A percentile compares a stretch with the other conserved stretches of the same genome.
phyloP scores from a whole-genome alignment of 1,140 invertebrate species.

The Harlomillsia oculata region DNA sequence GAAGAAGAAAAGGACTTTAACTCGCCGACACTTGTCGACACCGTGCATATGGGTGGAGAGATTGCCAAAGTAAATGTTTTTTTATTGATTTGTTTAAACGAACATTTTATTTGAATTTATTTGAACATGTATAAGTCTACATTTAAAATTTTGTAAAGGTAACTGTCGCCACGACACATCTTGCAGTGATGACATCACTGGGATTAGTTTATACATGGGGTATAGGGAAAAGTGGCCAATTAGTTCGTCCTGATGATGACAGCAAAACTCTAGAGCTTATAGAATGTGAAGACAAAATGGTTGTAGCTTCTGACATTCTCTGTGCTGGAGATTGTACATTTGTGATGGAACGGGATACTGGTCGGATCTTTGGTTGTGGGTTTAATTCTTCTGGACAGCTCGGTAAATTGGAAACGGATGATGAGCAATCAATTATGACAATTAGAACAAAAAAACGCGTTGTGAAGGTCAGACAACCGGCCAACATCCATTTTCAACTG shows the following conservation, averaged over 20 bases:
- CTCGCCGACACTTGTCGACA: slow-evolving; percentile 22
- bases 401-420: slow-evolving; percentile 30
- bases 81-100: too few relatives aligned
- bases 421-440: slow-evolving; percentile 31
- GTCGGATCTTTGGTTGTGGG: slow-evolving; percentile 29
- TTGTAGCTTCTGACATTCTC: slow-evolving; percentile 18
- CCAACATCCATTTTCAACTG: slow-evolving; percentile 31
- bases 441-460: slow-evolving; percentile 35
- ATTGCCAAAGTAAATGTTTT: slow-evolving; percentile 20
- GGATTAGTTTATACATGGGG: slow-evolving; percentile 32
- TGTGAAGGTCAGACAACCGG: slow-evolving; percentile 32
- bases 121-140: too few relatives aligned
- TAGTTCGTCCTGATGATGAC: slow-evolving; percentile 30
- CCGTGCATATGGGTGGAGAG: slow-evolving; percentile 26
- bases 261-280: slow-evolving; percentile 28
- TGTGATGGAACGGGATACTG: slow-evolving; percentile 28
- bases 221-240: slow-evolving; percentile 28
- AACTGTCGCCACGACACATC: slow-evolving; percentile 27
- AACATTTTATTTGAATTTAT: too few relatives aligned
- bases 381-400: slow-evolving; percentile 31
- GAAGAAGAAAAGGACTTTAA: slow-evolving; percentile 30
- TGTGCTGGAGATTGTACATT: slow-evolving; percentile 34
- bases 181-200: slow-evolving; percentile 25
- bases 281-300: slow-evolving; percentile 28
- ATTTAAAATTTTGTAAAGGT: too few relatives aligned